phyloP scores from a whole-genome alignment of 35 echinoderm and acorn worm species.

The Hemicentrotus pulcherrimus region DNA sequence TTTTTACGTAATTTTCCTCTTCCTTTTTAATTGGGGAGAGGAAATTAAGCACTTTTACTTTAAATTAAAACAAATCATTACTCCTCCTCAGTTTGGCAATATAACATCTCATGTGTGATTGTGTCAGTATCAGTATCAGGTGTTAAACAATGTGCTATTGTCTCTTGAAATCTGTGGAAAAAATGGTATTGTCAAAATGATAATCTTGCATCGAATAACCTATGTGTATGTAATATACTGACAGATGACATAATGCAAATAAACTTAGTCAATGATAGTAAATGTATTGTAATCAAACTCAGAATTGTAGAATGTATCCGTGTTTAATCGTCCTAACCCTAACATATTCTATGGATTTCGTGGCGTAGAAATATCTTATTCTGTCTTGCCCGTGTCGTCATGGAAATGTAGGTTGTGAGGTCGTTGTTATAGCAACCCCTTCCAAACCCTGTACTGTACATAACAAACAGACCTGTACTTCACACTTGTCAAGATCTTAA shows the following conservation, averaged over 20 bases:
- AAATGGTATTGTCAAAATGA: not conserved
- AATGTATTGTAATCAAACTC: not conserved
- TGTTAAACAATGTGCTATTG: not conserved
- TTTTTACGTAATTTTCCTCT: not conserved
- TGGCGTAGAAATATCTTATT: constrained; percentile 45
- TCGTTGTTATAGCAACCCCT: not conserved
- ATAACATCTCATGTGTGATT: not conserved
- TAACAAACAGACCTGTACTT: too few relatives aligned
- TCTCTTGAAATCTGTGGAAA: not conserved
- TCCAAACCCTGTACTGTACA: not conserved
- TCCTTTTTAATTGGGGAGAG: not conserved
- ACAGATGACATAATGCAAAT: not conserved
- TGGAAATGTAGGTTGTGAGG: constrained; percentile 47
- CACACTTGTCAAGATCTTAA: too few relatives aligned
- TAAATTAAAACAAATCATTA: not conserved
- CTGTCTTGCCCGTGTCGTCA: constrained; percentile 51
- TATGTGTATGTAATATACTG: not conserved
- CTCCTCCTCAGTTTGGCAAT: not conserved
- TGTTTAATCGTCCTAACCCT: not conserved
- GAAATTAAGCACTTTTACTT: not conserved
- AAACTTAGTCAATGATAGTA: not conserved
- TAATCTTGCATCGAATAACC: not conserved
- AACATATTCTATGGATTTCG: constrained; percentile 35
- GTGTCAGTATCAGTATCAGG: not conserved
- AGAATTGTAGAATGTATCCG: not conserved